A percentile compares a stretch with the other conserved stretches of the same genome.
phyloP scores from a whole-genome alignment of 1,140 invertebrate species.

The Cherax destructor region DNA sequence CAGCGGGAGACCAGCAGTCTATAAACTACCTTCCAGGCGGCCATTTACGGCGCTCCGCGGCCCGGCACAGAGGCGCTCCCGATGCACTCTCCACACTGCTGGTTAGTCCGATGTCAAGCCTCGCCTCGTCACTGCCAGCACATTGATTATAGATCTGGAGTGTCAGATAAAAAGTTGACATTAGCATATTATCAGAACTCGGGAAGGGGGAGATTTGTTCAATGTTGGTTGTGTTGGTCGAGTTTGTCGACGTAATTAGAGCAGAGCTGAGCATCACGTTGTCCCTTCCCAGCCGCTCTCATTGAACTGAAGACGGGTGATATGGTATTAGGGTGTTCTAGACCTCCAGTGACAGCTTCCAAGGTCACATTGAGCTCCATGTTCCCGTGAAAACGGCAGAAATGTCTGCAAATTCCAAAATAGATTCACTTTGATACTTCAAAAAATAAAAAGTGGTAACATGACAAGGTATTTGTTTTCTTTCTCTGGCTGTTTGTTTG shows the following conservation, averaged over 20 bases:
- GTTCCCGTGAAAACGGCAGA: too few species aligned
- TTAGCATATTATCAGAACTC: constrained; percentile 67
- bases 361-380: too few species aligned
- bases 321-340: too few species aligned
- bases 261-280: too few species aligned
- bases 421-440: too few species aligned
- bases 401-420: too few species aligned
- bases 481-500: too few species aligned
- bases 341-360: too few species aligned
- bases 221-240: constrained; percentile 21
- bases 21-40: neutral
- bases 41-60: neutral
- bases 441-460: too few species aligned
- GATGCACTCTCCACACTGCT: neutral
- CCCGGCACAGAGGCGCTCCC: neutral
- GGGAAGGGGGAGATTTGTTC: constrained; percentile 56
- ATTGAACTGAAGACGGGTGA: too few species aligned
- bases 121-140: constrained; percentile 34
- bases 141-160: constrained; percentile 69
- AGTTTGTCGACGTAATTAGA: constrained; percentile 32
- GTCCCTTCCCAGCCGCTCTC: too few species aligned
- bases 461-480: too few species aligned
- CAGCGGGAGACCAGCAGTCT: neutral
- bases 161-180: constrained; percentile 69
- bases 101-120: constrained; percentile 3